These are phyloP conservation scores for Pogona vitticeps DNA, from an alignment of 2,113 vertebrate species.

Conservation along the genomic window DNA sequence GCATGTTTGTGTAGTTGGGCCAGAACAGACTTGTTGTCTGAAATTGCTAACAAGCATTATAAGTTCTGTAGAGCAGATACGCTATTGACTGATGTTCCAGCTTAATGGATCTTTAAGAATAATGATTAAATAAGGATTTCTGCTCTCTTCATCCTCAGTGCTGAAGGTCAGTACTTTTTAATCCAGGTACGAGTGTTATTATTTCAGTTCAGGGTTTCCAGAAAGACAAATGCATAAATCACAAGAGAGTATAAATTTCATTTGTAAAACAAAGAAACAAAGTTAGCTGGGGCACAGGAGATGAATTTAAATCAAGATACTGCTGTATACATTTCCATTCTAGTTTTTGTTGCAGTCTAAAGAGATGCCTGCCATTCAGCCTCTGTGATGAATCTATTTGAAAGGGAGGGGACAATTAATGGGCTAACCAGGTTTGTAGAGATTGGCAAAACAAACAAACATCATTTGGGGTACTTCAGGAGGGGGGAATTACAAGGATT, in stretches of 20 bases:
- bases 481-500: background rate
- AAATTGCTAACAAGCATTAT: background rate
- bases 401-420: background rate
- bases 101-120: slow-evolving; percentile 23
- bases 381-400: background rate
- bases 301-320: slow-evolving; percentile 26
- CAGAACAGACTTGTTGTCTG: background rate
- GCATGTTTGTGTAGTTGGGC: background rate
- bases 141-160: slow-evolving; percentile 23
- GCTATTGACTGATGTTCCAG: rapidly evolving
- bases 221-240: slow-evolving; percentile 20
- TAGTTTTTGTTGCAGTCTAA: background rate
- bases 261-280: slow-evolving; percentile 1
- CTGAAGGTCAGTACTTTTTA: background rate
- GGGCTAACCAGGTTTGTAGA: slow-evolving; percentile 1
- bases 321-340: slow-evolving; percentile 14
- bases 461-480: background rate
- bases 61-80: background rate
- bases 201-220: background rate
- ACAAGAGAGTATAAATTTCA: slow-evolving; percentile 19
- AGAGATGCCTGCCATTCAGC: background rate
- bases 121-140: slow-evolving; percentile 25
- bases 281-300: background rate
- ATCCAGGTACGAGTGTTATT: background rate
- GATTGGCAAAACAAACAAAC: background rate